phyloP scores from a whole-genome alignment of 2,113 vertebrate genomes.

The Gymnocephalus cernua region DNA sequence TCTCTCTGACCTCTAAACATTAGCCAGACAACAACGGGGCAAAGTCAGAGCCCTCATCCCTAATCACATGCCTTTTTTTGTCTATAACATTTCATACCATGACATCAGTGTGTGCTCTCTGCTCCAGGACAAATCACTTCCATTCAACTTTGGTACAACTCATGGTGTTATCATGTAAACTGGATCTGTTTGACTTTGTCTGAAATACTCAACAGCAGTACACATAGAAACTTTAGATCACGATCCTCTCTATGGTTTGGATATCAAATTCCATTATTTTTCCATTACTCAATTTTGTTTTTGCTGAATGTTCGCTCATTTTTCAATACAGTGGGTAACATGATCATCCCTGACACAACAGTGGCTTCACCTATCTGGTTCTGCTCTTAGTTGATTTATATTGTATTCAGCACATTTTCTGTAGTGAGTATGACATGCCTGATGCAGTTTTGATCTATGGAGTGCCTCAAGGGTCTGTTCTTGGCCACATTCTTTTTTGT shows the following conservation, averaged over 20 bases:
- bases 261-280: neutral
- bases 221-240: neutral
- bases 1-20: constrained; percentile 70
- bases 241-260: neutral
- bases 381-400: neutral
- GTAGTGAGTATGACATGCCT: neutral
- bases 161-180: neutral
- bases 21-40: constrained; percentile 65
- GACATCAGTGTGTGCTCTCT: constrained; percentile 56
- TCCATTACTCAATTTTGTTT: neutral
- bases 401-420: neutral
- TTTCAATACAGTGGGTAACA: neutral
- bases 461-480: neutral
- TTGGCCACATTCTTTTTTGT: neutral
- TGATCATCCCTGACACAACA: neutral
- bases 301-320: neutral
- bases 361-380: neutral
- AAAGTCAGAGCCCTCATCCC: constrained; percentile 50
- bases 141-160: constrained; percentile 6
- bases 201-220: neutral
- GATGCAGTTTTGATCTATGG: neutral
- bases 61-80: constrained; percentile 59
- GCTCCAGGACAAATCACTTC: constrained; percentile 44
- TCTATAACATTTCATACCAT: constrained; percentile 57
- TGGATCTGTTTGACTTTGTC: neutral